Conservation (phyloP, 2,113 vertebrate genomes). For the Diphyllodes magnificus region DNA sequence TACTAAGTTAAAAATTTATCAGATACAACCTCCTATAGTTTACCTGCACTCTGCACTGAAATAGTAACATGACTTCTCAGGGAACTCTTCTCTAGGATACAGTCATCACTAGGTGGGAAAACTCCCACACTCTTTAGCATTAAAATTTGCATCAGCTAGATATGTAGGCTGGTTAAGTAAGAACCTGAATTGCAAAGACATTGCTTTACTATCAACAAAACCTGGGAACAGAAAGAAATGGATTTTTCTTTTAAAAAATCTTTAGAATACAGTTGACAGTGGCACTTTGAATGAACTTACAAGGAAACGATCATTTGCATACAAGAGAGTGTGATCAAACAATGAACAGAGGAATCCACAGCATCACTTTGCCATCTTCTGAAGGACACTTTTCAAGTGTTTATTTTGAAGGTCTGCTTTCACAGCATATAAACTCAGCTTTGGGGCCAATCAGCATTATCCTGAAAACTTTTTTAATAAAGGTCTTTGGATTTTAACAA, state of each 20-base stretch:
- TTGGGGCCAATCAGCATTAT: background rate
- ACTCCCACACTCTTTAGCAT: background rate
- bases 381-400: background rate
- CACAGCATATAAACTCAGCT: background rate
- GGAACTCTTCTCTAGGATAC: background rate
- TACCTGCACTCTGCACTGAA: background rate
- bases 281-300: background rate
- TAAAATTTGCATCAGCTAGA: background rate
- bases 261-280: background rate
- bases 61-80: background rate
- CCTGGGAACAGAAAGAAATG: background rate
- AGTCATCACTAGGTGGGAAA: background rate
- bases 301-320: background rate
- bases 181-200: background rate
- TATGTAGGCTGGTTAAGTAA: background rate
- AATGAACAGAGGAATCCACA: background rate
- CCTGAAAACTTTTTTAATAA: background rate
- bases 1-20: background rate
- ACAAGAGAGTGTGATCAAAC: background rate
- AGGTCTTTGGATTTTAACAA: background rate
- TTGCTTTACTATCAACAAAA: background rate
- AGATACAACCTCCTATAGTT: background rate
- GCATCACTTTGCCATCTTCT: background rate
- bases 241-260: background rate
- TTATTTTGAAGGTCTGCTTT: background rate